Base-by-base conservation (phyloP, 2,888 invertebrate genomes). In the Lordiphosa andalusiaca region DNA sequence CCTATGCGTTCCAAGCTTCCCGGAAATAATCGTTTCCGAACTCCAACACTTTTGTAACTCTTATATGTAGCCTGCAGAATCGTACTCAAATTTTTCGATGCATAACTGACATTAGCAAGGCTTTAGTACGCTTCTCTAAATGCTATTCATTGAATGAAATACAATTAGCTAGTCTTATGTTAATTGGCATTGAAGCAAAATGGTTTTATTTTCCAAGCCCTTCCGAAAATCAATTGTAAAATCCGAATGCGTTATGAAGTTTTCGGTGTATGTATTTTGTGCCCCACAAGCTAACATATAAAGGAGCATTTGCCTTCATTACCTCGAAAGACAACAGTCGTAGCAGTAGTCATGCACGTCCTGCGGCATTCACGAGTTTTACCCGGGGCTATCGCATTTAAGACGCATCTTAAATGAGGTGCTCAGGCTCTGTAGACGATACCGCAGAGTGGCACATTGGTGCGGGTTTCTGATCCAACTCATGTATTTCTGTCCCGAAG, bases 301-400 rank as follows among this genome's bases (percentile, higher is more conserved):
- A 71, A 73, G 65, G 66, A 66, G 58, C 71, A 73, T 69, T 73
- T 70, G 53, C 65, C 70, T 67, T 68, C 64, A 68, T 68, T 67
- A 51, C 61, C 66, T 68, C 47, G 49, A 74, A 66, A 53, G 57
- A 59, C 67, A 67, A 62, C 73, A 75, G 71, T 71, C 65, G 54
- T 56, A 73, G 63, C 75, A 67, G 67, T 74, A 82, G 80, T 77
- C 80, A 84, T 84, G 84, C 72, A 74, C 56, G 68, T 78, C 88
- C 87, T 83, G 68, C 71, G 87, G 88, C 87, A 68, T 64, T 88
- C 88, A 88, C 88, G 88, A 88, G 86, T 87, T 87, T 53, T 51
- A 72, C 88, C 84, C 61, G 69, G 51, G 87, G 87, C 78, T 58
- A 61, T 68, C 69, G 73, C 74, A 84, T 86, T 86, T 86, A 80